Evolutionary conservation across 2,113 vertebrate species (phyloP).

Genomic region (Cyanoliseus patagonus): DNA sequence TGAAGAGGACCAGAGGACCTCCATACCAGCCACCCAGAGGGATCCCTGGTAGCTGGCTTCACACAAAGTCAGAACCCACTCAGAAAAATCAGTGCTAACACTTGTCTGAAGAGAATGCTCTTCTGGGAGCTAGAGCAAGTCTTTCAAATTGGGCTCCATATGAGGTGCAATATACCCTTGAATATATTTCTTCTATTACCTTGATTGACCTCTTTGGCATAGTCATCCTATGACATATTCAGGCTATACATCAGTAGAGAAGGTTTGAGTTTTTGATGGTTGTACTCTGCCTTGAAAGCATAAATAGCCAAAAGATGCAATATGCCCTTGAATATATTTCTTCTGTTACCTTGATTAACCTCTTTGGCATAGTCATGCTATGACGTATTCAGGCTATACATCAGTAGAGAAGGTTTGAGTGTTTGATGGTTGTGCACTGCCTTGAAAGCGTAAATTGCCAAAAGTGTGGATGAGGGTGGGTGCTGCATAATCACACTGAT

Average conservation of each 20-base stretch:
- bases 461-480: background rate
- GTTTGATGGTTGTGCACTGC: background rate
- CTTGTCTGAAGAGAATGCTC: background rate
- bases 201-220: background rate
- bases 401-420: background rate
- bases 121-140: background rate
- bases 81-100: background rate
- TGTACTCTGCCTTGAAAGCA: background rate
- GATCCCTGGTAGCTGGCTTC: background rate
- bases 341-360: too few relatives aligned
- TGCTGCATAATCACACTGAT: background rate
- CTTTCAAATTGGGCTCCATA: background rate
- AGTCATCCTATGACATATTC: background rate
- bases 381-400: too few relatives aligned
- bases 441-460: background rate
- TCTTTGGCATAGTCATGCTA: too few relatives aligned
- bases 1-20: background rate
- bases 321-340: too few relatives aligned
- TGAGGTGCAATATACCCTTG: background rate
- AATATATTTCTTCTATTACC: background rate
- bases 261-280: background rate
- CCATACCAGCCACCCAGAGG: rapidly evolving
- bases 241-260: background rate
- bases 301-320: background rate
- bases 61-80: background rate